Evolutionary conservation across 2,797 vertebrate genomes (phyloP).

Genomic region (Hafferia zeledoni): DNA sequence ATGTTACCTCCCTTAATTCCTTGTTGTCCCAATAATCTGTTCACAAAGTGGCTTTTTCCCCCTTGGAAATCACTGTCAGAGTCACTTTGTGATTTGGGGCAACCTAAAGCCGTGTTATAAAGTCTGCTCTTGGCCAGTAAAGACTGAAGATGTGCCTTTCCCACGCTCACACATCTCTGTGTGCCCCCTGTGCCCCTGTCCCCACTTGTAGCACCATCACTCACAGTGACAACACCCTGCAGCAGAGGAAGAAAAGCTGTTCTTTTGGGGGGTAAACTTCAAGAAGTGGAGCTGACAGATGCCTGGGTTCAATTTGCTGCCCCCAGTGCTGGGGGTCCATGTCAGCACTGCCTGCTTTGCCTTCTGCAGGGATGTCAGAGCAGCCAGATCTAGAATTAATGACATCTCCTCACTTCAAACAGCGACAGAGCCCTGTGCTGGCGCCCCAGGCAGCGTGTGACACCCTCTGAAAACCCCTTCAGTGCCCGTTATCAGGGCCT

Average conservation of each 20-base stretch:
- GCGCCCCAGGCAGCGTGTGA: background rate
- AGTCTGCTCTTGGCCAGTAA: background rate
- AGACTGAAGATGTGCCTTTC: background rate
- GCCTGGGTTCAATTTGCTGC: background rate
- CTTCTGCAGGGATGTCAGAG: background rate
- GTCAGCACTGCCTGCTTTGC: background rate
- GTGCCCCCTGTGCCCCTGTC: background rate
- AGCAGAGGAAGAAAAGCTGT: background rate
- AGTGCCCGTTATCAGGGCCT: background rate
- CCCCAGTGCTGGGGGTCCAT: background rate
- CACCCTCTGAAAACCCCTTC: background rate
- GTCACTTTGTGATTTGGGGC: background rate
- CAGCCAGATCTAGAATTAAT: background rate
- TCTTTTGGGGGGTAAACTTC: background rate
- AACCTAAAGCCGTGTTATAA: background rate
- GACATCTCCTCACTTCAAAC: background rate
- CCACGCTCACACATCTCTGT: accelerated
- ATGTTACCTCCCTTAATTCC: background rate
- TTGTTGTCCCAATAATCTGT: background rate
- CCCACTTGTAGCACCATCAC: background rate
- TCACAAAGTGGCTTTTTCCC: background rate
- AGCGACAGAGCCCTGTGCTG: background rate
- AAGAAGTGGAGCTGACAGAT: background rate
- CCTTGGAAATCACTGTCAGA: background rate
- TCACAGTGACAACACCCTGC: accelerated